phyloP scores from a whole-genome alignment of 2,797 vertebrate species.

The Crotalus adamanteus region DNA sequence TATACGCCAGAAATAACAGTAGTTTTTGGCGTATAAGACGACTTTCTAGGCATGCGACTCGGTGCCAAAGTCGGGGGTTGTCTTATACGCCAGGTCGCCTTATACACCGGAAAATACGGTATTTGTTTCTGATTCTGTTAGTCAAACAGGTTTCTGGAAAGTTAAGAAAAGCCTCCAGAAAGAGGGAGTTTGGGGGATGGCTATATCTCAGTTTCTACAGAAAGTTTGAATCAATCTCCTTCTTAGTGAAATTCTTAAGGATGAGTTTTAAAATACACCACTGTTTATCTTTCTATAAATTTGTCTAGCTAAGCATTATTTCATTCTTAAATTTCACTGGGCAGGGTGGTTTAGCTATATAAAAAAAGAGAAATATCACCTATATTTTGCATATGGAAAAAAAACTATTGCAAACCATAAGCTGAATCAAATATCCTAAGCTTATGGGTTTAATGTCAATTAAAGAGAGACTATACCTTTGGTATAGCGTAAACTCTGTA shows the following conservation, averaged over 20 bases:
- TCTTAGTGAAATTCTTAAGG: background rate
- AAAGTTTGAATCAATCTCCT: background rate
- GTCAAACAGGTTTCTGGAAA: background rate
- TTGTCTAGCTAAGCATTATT: background rate
- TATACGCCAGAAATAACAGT: too few relatives aligned
- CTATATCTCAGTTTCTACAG: background rate
- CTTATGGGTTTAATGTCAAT: background rate
- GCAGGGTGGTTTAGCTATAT: too few relatives aligned
- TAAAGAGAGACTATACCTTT: background rate
- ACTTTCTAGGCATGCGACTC: too few relatives aligned
- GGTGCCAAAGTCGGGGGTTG: too few relatives aligned
- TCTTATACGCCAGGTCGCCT: too few relatives aligned
- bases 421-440: background rate
- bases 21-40: too few relatives aligned
- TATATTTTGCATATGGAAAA: background rate
- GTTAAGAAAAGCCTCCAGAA: background rate
- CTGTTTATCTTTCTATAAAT: background rate
- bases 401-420: background rate
- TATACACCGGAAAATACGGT: too few relatives aligned
- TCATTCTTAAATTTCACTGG: background rate
- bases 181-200: background rate
- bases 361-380: background rate
- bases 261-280: background rate
- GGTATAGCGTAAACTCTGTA: too few relatives aligned
- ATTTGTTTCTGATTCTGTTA: background rate